These are phyloP conservation scores for Excalfactoria chinensis DNA, from an alignment of 2,113 vertebrate species.

Conservation along the genomic window DNA sequence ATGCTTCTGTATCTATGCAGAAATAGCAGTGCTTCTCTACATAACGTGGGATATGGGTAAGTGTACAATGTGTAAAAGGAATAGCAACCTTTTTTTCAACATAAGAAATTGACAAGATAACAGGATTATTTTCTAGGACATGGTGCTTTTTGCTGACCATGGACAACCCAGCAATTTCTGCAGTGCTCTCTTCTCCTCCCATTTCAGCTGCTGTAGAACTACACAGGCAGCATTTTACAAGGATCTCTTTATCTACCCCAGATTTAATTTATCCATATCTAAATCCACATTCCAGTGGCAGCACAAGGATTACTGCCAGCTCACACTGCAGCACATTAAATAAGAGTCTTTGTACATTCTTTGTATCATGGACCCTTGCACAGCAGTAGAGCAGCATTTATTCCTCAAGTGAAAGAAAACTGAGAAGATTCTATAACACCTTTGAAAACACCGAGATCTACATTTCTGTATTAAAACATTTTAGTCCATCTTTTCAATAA, in stretches of 20 bases:
- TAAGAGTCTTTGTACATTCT: neutral
- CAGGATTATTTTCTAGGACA: neutral
- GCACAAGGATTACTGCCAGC: neutral
- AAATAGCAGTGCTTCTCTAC: neutral
- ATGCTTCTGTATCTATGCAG: fast-evolving
- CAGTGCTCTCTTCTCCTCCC: neutral
- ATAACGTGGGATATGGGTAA: neutral
- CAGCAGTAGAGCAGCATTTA: neutral
- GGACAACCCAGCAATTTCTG: neutral
- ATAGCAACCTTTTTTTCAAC: neutral
- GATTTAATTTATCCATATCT: neutral
- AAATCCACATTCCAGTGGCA: neutral
- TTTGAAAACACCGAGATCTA: neutral
- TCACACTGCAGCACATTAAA: neutral
- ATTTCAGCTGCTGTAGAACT: neutral
- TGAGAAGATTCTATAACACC: neutral
- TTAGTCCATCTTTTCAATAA: neutral
- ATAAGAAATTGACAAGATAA: neutral
- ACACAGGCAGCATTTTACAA: neutral
- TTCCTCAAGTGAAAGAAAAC: neutral
- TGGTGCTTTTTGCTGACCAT: neutral
- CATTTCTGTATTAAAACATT: neutral
- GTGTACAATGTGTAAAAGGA: fast-evolving
- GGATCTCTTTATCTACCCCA: neutral
- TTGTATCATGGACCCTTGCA: neutral